These are phyloP conservation scores for Aselliscus stoliczkanus DNA, from an alignment of 2,797 vertebrate genomes.

Conservation along the genomic window DNA sequence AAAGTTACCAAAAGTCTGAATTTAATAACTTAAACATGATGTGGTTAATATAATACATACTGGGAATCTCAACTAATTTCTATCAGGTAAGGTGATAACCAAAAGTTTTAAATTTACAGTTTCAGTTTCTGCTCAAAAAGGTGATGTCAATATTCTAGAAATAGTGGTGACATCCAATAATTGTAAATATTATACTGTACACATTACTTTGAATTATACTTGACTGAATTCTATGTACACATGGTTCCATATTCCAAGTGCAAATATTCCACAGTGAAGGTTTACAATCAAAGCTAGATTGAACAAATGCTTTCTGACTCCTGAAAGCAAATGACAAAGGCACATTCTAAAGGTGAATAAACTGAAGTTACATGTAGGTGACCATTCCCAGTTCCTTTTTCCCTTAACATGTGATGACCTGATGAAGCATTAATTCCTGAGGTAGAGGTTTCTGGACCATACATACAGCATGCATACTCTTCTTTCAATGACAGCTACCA, in stretches of 20 bases:
- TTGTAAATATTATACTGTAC: conserved; percentile 35
- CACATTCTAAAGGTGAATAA: conserved; percentile 31
- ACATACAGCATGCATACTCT: conserved; percentile 84
- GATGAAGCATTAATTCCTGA: conserved; percentile 94
- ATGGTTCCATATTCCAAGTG: conserved; percentile 52
- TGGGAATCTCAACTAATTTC: conserved; percentile 32
- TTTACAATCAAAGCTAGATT: conserved; percentile 58
- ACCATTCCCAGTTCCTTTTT: not conserved
- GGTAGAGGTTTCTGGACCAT: conserved; percentile 94
- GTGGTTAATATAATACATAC: conserved; percentile 67
- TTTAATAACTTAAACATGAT: conserved; percentile 74
- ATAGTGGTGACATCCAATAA: not conserved
- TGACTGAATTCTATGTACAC: conserved; percentile 59
- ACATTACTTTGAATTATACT: conserved; percentile 55
- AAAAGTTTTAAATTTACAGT: conserved; percentile 28
- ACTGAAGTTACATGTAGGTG: not conserved
- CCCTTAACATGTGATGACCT: conserved; percentile 92
- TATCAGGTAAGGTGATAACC: conserved; percentile 39
- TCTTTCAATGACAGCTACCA: conserved; percentile 93
- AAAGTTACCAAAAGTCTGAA: conserved; percentile 72
- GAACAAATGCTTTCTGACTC: conserved; percentile 40
- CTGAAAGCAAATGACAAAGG: conserved; percentile 40
- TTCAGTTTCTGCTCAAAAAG: conserved; percentile 32
- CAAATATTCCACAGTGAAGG: conserved; percentile 47
- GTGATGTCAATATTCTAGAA: conserved; percentile 16